phyloP scores from a whole-genome alignment of 1,140 invertebrate genomes.

The Drosophila bifasciata region DNA sequence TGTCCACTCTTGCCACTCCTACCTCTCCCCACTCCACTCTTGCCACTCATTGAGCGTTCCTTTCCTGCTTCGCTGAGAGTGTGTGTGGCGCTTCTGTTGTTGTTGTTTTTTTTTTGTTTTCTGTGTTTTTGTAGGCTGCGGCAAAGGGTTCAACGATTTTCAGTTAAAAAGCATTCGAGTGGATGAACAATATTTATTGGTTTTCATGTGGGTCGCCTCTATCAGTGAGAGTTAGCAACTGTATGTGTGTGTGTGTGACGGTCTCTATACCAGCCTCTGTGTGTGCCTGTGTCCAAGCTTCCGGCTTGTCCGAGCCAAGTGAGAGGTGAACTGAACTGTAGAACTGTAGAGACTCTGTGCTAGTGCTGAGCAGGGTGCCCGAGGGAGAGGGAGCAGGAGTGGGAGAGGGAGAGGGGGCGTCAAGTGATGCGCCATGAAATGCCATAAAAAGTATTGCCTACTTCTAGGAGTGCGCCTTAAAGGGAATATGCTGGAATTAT shows the following conservation, averaged over 20 bases:
- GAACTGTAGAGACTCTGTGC: constrained; percentile 2
- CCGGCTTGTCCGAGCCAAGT: constrained; percentile 11
- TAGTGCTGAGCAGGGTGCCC: too few species aligned
- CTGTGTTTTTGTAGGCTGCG: constrained; percentile 42
- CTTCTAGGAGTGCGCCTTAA: constrained; percentile 2
- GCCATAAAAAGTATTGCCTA: neutral
- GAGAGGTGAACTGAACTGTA: constrained; percentile 31
- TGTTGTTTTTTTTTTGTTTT: constrained; percentile 8
- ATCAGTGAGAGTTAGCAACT: constrained; percentile 33
- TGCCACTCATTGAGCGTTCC: neutral
- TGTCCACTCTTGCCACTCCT: neutral
- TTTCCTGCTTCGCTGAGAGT: neutral
- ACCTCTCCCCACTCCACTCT: neutral
- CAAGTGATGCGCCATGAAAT: constrained; percentile 10
- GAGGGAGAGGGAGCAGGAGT: too few species aligned
- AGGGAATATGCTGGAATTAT: constrained; percentile 17
- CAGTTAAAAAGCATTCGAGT: constrained; percentile 79
- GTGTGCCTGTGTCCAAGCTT: constrained; percentile 36
- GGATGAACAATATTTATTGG: constrained; percentile 82
- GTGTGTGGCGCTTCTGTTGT: constrained; percentile 11
- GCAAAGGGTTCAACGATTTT: constrained; percentile 78
- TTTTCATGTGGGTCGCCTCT: constrained; percentile 67
- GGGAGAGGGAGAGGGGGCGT: too few species aligned
- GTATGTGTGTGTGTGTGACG: constrained; percentile 2
- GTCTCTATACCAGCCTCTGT: neutral